A percentile compares a stretch with the other conserved stretches of the same genome.
Conservation (phyloP, 1,140 invertebrate species). For the Armadillidium nasatum region DNA sequence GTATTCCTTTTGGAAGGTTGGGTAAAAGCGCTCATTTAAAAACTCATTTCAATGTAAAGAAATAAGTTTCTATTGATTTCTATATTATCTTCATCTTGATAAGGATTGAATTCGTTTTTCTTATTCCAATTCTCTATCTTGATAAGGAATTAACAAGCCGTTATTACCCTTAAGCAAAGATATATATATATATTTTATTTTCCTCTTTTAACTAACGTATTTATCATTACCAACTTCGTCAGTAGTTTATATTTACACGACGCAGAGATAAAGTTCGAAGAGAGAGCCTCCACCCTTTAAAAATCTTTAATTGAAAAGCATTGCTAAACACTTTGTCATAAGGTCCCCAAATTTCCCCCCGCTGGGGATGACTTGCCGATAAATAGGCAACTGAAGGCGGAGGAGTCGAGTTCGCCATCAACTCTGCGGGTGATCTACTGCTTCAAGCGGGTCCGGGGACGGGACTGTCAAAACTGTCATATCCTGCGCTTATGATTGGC, state of each 20-base stretch:
- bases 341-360: not conserved
- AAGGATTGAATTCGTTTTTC: not conserved
- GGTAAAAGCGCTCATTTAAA: not conserved
- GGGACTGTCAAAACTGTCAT: not conserved
- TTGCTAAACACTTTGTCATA: slow-evolving; percentile 4
- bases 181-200: not conserved
- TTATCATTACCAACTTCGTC: not conserved
- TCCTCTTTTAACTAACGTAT: not conserved
- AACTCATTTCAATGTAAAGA: slow-evolving; percentile 1
- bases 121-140: not conserved
- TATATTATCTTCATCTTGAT: not conserved
- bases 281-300: not conserved
- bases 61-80: not conserved
- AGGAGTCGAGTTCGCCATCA: not conserved
- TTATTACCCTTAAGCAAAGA: not conserved
- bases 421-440: not conserved
- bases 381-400: not conserved
- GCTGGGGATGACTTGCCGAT: not conserved
- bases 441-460: not conserved
- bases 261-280: not conserved
- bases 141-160: not conserved
- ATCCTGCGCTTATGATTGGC: not conserved
- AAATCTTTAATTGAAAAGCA: not conserved
- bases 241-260: not conserved
- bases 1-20: not conserved